Evolutionary conservation across 2,888 invertebrate species (phyloP).

Genomic region (Thereva unica): DNA sequence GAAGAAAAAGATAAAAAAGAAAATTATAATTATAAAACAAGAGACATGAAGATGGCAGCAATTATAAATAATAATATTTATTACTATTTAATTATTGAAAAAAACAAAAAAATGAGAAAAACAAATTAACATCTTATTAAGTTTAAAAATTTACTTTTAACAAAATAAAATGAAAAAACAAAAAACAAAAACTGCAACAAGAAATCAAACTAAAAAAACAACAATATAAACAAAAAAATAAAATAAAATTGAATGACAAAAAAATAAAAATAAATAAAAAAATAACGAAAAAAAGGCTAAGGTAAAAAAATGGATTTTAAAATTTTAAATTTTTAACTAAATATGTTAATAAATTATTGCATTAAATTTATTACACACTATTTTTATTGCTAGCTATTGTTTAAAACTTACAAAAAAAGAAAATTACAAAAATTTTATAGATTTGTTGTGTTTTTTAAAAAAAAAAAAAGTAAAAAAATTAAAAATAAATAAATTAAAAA

Average conservation of each 20-base stretch:
- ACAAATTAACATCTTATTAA: constrained; percentile 16
- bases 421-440: constrained; percentile 13
- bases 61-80: constrained; percentile 33
- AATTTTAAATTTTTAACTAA: too few relatives aligned
- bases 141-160: constrained; percentile 28
- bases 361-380: too few relatives aligned
- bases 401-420: not conserved
- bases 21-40: too few relatives aligned
- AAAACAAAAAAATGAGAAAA: constrained; percentile 23
- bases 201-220: constrained; percentile 15
- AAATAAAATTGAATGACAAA: constrained; percentile 17
- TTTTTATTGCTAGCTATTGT: not conserved
- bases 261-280: constrained; percentile 5
- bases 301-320: too few relatives aligned
- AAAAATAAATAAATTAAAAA: not conserved
- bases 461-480: constrained; percentile 13
- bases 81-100: constrained; percentile 32
- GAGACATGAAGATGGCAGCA: constrained; percentile 1
- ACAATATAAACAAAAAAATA: constrained; percentile 20
- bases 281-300: too few relatives aligned
- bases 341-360: too few relatives aligned
- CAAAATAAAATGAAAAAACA: constrained; percentile 6
- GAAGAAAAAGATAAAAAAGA: not conserved
- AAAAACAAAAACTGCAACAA: constrained; percentile 15
- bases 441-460: constrained; percentile 21